A percentile compares a stretch with the other conserved stretches of the same genome.
Conservation (phyloP, 2,797 vertebrate genomes). For the Morus bassanus region DNA sequence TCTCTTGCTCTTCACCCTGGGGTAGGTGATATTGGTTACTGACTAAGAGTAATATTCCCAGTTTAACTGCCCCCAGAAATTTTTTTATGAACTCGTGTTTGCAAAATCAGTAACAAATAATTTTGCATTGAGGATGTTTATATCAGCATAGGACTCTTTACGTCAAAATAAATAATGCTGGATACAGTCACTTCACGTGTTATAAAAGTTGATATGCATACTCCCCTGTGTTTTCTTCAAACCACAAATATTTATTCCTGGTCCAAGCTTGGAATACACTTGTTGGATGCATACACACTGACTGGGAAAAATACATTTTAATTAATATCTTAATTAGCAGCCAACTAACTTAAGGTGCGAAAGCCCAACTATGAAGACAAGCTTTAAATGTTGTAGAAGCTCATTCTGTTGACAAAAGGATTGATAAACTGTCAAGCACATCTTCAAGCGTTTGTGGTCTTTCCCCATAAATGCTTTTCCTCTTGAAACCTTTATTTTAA, state of each 20-base stretch:
- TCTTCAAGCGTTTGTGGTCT: not conserved
- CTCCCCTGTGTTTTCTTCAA: not conserved
- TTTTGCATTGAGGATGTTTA: not conserved
- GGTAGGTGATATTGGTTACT: not conserved
- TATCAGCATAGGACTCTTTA: not conserved
- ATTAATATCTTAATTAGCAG: not conserved
- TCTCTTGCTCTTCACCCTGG: not conserved
- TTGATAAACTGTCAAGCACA: not conserved
- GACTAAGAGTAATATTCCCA: not conserved
- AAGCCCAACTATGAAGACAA: not conserved
- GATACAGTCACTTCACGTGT: not conserved
- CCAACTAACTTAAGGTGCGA: not conserved
- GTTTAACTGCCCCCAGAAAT: not conserved
- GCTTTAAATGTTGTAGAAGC: not conserved
- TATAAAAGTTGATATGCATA: not conserved
- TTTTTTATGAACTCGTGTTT: not conserved
- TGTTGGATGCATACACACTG: not conserved
- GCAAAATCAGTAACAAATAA: not conserved
- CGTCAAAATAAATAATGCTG: not conserved
- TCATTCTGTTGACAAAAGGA: not conserved
- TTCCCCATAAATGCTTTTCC: not conserved
- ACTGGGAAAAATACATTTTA: not conserved
- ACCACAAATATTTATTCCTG: constrained; percentile 18
- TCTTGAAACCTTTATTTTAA: not conserved
- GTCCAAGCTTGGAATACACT: not conserved